Conservation (phyloP, 64 coral and sea anemone species). For the Dendrophyllia cribrosa region DNA sequence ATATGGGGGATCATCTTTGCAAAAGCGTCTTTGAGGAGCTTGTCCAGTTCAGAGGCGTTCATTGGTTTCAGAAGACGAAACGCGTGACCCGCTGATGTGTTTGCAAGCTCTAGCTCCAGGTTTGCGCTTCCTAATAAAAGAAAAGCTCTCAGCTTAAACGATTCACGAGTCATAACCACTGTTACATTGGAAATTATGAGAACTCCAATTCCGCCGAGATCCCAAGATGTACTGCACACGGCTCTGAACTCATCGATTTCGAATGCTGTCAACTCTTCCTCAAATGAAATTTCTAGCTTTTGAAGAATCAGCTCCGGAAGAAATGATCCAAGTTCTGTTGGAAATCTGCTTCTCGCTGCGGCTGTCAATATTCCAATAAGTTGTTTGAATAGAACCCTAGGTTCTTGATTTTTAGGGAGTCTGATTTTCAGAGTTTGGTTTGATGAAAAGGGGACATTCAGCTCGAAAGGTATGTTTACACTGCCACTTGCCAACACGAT, state of each 20-base stretch:
- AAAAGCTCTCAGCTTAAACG: not conserved
- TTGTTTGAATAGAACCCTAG: conserved; percentile 24
- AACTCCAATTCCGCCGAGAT: conserved; percentile 51
- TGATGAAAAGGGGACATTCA: conserved; percentile 46
- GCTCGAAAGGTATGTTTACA: conserved; percentile 61
- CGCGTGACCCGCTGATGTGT: not conserved
- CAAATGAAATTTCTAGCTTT: conserved; percentile 41
- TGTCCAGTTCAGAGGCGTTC: not conserved
- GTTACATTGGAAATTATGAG: not conserved
- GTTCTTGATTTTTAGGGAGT: not conserved
- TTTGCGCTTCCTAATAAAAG: not conserved
- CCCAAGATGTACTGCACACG: conserved; percentile 21
- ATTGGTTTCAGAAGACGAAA: conserved; percentile 26
- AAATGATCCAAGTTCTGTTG: conserved; percentile 29
- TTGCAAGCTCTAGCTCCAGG: not conserved
- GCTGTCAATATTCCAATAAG: conserved; percentile 39
- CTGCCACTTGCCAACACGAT: conserved; percentile 37
- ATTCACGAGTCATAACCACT: not conserved
- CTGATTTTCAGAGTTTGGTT: conserved; percentile 52
- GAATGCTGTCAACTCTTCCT: conserved; percentile 29
- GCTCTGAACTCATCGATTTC: conserved; percentile 26
- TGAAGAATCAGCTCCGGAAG: conserved; percentile 57
- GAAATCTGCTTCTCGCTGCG: conserved; percentile 22
- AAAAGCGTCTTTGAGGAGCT: conserved; percentile 35
- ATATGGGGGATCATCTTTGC: conserved; percentile 37